Base-by-base conservation (phyloP, 2,888 invertebrate species). In the Hipparchia sbordonii region DNA sequence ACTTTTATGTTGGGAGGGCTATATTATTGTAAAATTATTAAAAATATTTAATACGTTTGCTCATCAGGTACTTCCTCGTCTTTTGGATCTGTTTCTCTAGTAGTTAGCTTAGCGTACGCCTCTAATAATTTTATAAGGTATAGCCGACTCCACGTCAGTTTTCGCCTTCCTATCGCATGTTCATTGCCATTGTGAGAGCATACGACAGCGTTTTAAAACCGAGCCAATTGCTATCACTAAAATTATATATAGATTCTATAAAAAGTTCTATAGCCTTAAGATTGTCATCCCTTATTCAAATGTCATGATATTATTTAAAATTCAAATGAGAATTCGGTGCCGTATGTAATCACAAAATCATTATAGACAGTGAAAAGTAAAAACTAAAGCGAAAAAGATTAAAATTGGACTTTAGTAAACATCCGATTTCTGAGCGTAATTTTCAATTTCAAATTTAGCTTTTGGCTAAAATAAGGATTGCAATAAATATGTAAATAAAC, bases 401-500 rank as follows among this genome's bases (percentile, higher is more conserved):
- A 61, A 65, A 66, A 61, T 67, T 67, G 65, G 67, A 48, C 48
- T 57, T 39, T 45, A 69, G 70, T 57, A 62, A 59, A 71, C 23
- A 61, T 54, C 51, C 73, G 74, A 73, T 73, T 71, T 74, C 68
- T 54, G 74, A 67, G 75, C 76, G 54, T 75, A 78, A 77, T 76
- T 79, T 79, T 74, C 79, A 80, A 84, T 59, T 78, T 77, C 77
- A 76, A 78, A 59, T 79, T 78, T 79, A 82, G 80, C 81, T 82
- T 82, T 85, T 84, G 87, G 87, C 84, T 88, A 85, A 86, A 85
- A 82, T 87, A 82, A 84, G 86, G 88, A 88, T 92, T 91, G 91
- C 92, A 92, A 92, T 92, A 90, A 92, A 91, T 90, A 90, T 89
- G 91, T 92, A 93, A 92, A 92, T 90, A 89, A 89, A 88, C 85